Conservation (phyloP, 2,113 vertebrate genomes). For the Sceloporus tristichus region DNA sequence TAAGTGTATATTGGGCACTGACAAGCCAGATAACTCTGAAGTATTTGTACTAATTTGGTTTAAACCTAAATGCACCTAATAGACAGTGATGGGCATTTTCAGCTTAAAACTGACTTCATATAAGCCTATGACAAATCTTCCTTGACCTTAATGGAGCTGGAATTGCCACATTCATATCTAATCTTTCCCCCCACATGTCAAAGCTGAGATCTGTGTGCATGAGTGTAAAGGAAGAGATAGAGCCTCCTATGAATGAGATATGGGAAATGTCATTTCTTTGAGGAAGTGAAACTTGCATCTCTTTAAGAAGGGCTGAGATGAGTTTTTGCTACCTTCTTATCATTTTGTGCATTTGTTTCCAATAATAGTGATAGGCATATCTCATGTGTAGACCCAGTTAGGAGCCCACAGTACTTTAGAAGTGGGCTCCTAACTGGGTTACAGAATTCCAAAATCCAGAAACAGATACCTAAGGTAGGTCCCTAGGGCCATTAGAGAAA, state of each 20-base stretch:
- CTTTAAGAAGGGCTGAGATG: not conserved
- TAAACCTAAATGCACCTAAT: not conserved
- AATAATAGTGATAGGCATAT: not conserved
- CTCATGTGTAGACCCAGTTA: conserved; percentile 1
- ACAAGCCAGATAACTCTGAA: conserved; percentile 2
- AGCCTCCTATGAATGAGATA: conserved; percentile 19
- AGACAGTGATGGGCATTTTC: not conserved
- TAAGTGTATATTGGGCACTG: not conserved
- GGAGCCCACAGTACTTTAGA: not conserved
- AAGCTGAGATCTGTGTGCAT: not conserved
- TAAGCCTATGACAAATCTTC: not conserved
- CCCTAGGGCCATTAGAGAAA: not conserved
- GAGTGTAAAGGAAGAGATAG: not conserved
- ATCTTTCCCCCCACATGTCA: conserved; percentile 8
- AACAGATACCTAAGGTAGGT: not conserved
- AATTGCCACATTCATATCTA: conserved; percentile 28
- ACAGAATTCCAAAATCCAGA: not conserved
- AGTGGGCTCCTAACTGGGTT: too few species aligned
- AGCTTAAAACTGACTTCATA: not conserved
- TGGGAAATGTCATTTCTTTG: not conserved
- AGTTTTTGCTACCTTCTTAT: conserved; percentile 7
- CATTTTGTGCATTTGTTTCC: not conserved
- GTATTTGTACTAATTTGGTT: not conserved
- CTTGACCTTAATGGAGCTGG: not conserved
- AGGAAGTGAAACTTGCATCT: conserved; percentile 4